Evolutionary conservation across 2,113 vertebrate species (phyloP).

Genomic region (Syngnathus floridae): DNA sequence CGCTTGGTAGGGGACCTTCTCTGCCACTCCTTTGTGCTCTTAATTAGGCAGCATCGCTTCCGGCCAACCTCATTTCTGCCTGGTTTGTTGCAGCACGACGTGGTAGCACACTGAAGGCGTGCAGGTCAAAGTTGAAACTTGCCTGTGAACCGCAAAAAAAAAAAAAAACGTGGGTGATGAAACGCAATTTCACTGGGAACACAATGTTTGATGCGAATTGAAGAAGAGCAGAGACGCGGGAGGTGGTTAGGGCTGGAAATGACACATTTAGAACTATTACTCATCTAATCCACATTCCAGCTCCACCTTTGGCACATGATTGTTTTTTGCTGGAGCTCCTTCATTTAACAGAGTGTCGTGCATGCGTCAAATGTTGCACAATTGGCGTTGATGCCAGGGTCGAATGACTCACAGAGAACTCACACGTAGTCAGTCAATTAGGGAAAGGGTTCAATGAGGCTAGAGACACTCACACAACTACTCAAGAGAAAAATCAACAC

Average conservation of each 20-base stretch:
- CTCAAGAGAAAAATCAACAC: background rate
- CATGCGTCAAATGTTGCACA: conserved; percentile 12
- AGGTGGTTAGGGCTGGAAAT: conserved; percentile 34
- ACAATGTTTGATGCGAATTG: background rate
- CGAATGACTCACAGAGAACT: conserved; percentile 20
- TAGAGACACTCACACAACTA: background rate
- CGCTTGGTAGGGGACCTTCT: background rate
- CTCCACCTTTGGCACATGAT: conserved; percentile 20
- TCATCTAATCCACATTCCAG: conserved; percentile 45
- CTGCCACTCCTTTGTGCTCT: background rate
- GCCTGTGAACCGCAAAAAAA: background rate
- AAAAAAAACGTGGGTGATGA: background rate
- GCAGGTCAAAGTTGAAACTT: too few relatives aligned
- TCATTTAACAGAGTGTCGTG: conserved; percentile 29
- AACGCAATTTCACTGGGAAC: background rate
- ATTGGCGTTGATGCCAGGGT: conserved; percentile 17
- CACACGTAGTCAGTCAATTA: conserved; percentile 8
- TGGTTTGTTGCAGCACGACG: too few relatives aligned
- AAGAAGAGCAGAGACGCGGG: conserved; percentile 33
- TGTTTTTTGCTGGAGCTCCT: background rate
- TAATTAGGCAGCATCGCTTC: background rate
- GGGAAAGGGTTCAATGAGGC: background rate
- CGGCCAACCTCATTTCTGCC: background rate
- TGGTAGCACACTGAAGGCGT: too few relatives aligned
- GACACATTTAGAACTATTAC: conserved; percentile 53